phyloP scores from a whole-genome alignment of 2,797 vertebrate species.

The Clarias fuscus region DNA sequence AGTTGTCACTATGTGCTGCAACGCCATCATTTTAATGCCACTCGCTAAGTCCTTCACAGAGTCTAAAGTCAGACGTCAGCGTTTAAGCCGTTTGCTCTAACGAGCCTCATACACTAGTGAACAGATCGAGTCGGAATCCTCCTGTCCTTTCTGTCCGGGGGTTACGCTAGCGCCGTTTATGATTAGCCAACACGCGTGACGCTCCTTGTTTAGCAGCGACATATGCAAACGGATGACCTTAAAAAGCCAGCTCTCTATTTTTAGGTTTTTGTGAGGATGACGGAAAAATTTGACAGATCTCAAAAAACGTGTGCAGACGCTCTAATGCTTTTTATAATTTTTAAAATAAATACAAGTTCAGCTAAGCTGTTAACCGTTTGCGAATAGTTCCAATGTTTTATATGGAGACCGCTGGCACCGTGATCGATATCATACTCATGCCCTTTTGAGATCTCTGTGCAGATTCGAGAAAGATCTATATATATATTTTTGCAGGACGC shows the following conservation, averaged over 20 bases:
- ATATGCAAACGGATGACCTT: conserved; percentile 63
- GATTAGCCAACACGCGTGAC: neutral
- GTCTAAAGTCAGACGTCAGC: conserved; percentile 3
- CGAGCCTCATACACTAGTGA: neutral
- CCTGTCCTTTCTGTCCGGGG: neutral
- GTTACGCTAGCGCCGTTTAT: neutral
- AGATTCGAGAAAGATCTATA: conserved; percentile 19
- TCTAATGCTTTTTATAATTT: neutral
- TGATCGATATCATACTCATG: conserved; percentile 3
- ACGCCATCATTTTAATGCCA: conserved; percentile 48
- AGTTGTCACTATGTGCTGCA: conserved; percentile 41
- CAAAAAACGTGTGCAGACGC: neutral
- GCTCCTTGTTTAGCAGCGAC: conserved; percentile 58
- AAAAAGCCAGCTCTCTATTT: conserved; percentile 76
- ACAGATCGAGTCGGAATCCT: neutral
- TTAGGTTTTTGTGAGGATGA: conserved; percentile 57
- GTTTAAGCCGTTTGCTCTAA: conserved; percentile 6
- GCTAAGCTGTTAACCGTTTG: neutral
- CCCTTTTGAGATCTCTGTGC: conserved; percentile 48
- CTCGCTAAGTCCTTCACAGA: conserved; percentile 22
- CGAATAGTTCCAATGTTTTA: neutral
- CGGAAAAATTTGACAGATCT: conserved; percentile 47
- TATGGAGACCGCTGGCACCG: neutral
- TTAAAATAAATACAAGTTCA: too few relatives aligned
- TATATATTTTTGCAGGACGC: conserved; percentile 37